Conservation (phyloP, 1,140 invertebrate species). For the Mya arenaria region DNA sequence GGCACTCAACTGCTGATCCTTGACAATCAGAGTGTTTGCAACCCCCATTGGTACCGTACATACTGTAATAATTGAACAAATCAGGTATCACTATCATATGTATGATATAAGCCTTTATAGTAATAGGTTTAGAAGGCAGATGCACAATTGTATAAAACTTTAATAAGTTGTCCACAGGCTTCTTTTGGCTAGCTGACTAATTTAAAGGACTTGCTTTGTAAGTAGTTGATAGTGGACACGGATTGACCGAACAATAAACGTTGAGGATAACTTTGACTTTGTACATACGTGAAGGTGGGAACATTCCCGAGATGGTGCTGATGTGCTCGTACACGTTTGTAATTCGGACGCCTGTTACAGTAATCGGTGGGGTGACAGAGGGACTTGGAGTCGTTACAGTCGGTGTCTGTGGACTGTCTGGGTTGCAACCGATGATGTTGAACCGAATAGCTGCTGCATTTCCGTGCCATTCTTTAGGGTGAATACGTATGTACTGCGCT, state of each 20-base stretch:
- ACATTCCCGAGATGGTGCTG: conserved; percentile 7
- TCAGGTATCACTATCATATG: no score
- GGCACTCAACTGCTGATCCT: conserved; percentile 61
- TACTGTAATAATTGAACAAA: no score
- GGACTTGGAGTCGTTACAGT: background rate
- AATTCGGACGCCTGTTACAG: background rate
- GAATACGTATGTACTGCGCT: conserved; percentile 61
- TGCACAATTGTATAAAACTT: no score
- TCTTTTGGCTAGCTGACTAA: no score
- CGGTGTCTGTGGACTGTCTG: conserved; percentile 15
- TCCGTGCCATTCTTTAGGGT: conserved; percentile 37
- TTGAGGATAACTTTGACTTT: no score
- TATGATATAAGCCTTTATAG: no score
- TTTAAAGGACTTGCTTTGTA: no score
- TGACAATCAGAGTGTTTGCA: conserved; percentile 59
- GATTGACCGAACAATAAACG: no score
- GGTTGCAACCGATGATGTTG: conserved; percentile 64
- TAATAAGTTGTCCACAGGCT: no score
- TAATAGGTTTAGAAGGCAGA: no score
- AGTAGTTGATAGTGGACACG: no score
- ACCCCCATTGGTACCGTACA: conserved; percentile 68
- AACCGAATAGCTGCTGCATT: conserved; percentile 56
- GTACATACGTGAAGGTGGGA: conserved; percentile 30
- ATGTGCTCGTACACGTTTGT: background rate
- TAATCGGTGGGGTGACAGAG: conserved; percentile 28